Percentiles rank a stretch among this genome's conserved stretches.
phyloP scores from a whole-genome alignment of 1,140 invertebrate genomes.

The Thalassaphorura encarpata region DNA sequence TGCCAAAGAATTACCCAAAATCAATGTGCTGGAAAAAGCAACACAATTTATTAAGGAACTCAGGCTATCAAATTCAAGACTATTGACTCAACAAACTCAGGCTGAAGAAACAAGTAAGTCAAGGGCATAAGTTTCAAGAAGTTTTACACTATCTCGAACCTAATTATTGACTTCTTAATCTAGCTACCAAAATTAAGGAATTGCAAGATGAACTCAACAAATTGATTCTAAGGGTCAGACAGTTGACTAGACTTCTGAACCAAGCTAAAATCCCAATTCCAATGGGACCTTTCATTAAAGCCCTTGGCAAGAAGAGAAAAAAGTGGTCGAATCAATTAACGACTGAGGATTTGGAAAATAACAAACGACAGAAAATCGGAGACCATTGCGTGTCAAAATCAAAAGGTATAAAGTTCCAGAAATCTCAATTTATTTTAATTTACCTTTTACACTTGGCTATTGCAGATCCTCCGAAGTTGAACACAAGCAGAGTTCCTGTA shows the following conservation, averaged over 20 bases:
- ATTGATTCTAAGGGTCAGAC: conserved; percentile 40
- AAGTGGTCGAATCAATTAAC: conserved; percentile 24
- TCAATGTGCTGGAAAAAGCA: conserved; percentile 32
- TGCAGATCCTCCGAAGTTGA: neutral
- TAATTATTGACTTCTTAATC: conserved; percentile 5
- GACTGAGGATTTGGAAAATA: conserved; percentile 9
- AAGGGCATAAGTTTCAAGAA: neutral
- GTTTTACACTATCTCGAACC: neutral
- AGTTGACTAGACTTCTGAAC: conserved; percentile 39
- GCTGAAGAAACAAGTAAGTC: conserved; percentile 28
- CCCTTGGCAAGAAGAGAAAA: conserved; percentile 16
- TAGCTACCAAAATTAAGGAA: conserved; percentile 39
- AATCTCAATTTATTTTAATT: neutral
- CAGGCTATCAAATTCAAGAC: conserved; percentile 27
- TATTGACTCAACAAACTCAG: conserved; percentile 21
- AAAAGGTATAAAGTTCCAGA: neutral
- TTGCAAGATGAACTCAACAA: conserved; percentile 41
- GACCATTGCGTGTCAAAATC: neutral
- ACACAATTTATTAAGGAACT: conserved; percentile 31
- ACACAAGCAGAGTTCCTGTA: no score
- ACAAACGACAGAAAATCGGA: neutral
- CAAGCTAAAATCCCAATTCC: conserved; percentile 41
- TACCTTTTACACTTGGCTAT: neutral
- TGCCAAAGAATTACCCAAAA: conserved; percentile 38
- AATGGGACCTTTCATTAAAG: conserved; percentile 18